phyloP scores from a whole-genome alignment of 1,140 invertebrate species.

The Ceratina calcarata region DNA sequence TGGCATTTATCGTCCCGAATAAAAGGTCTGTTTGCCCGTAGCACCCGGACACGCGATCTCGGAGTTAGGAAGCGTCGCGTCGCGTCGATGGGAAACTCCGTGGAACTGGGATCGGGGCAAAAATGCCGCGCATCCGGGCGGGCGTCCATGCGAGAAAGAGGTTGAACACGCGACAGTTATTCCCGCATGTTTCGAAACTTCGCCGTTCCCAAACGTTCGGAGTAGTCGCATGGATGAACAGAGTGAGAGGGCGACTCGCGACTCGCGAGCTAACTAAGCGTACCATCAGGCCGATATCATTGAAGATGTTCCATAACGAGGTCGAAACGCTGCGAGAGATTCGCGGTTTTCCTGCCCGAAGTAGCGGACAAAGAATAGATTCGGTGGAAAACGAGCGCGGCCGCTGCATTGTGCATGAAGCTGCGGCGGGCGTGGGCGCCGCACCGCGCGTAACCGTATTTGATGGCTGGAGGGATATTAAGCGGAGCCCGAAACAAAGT shows the following conservation, averaged over 20 bases:
- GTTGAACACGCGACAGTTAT: neutral
- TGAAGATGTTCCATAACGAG: conserved; percentile 40
- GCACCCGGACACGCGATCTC: neutral
- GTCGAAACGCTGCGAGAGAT: neutral
- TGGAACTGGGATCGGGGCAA: neutral
- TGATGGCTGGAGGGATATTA: conserved; percentile 46
- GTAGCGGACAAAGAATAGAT: conserved; percentile 20
- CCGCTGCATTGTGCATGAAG: neutral
- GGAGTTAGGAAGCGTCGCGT: neutral
- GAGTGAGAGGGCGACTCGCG: neutral
- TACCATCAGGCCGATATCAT: conserved; percentile 8
- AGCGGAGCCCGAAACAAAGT: conserved; percentile 60
- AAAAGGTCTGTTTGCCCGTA: neutral
- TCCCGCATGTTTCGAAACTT: conserved; percentile 11
- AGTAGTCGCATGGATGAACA: neutral
- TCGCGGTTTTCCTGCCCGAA: conserved; percentile 26
- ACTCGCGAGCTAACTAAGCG: conserved; percentile 11
- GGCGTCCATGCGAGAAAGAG: neutral
- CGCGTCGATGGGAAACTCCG: no score
- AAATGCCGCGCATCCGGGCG: neutral
- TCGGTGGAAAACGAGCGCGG: neutral
- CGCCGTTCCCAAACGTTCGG: neutral
- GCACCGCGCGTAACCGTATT: conserved; percentile 8
- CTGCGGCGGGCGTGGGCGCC: no score
- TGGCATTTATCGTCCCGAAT: neutral